Evolutionary conservation across 2,113 vertebrate species (phyloP).

Genomic region (Anoura caudifer): DNA sequence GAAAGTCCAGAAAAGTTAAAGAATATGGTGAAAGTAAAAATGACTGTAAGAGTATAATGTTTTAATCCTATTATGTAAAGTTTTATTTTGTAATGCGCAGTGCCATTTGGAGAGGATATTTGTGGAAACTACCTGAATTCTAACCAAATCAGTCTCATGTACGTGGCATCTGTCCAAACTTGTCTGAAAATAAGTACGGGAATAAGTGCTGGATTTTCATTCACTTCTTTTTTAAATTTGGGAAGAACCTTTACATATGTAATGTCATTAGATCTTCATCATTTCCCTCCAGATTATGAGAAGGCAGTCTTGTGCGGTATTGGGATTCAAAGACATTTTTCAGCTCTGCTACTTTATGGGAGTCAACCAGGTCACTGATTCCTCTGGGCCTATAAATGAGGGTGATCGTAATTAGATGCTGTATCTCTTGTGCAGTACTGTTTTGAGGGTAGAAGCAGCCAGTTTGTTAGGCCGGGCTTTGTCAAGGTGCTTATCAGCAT

Average conservation of each 20-base stretch:
- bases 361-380: background rate
- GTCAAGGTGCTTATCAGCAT: background rate
- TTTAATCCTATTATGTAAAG: background rate
- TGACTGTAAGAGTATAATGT: background rate
- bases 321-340: background rate
- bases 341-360: background rate
- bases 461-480: background rate
- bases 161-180: background rate
- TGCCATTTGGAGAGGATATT: background rate
- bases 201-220: background rate
- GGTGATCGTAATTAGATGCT: background rate
- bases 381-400: background rate
- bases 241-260: conserved; percentile 6
- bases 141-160: background rate
- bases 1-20: background rate
- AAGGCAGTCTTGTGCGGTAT: background rate
- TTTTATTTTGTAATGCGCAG: background rate
- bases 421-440: background rate
- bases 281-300: background rate
- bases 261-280: background rate
- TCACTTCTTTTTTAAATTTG: background rate
- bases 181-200: background rate
- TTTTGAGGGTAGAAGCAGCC: background rate
- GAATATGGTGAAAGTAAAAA: background rate
- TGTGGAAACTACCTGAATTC: background rate